Evolutionary conservation across 2,797 vertebrate genomes (phyloP).

Genomic region (Dendrocincla tyrannina): DNA sequence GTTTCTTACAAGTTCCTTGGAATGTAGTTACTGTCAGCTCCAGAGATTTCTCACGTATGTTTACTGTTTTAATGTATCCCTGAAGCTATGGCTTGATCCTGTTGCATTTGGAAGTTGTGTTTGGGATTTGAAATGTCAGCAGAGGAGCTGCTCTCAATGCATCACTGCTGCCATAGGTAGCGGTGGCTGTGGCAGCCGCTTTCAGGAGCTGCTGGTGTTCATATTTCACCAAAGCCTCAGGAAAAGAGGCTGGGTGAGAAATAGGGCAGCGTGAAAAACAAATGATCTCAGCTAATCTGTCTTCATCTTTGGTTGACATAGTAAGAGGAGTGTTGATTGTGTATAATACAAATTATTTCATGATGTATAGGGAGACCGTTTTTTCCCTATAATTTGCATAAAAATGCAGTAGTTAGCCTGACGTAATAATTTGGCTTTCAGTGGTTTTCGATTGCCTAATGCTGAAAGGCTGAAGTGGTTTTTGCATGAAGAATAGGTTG

Average conservation of each 20-base stretch:
- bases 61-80: constrained; percentile 23
- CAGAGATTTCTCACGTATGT: neutral
- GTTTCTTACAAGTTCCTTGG: constrained; percentile 2
- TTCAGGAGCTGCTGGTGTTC: constrained; percentile 5
- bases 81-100: constrained; percentile 17
- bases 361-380: neutral
- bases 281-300: neutral
- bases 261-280: neutral
- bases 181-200: neutral
- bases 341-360: neutral
- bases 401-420: constrained; percentile 25
- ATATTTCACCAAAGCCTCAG: constrained; percentile 7
- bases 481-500: neutral
- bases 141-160: neutral
- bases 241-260: constrained; percentile 17
- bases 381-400: neutral
- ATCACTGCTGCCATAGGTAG: neutral
- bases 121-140: constrained; percentile 33
- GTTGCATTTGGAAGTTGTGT: neutral
- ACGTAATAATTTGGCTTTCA: neutral
- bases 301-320: neutral
- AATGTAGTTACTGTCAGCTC: neutral
- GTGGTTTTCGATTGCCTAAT: neutral
- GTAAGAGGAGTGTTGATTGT: neutral
- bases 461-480: neutral